Evolutionary conservation across 2,797 vertebrate species (phyloP).

Genomic region (Fundulus diaphanus): DNA sequence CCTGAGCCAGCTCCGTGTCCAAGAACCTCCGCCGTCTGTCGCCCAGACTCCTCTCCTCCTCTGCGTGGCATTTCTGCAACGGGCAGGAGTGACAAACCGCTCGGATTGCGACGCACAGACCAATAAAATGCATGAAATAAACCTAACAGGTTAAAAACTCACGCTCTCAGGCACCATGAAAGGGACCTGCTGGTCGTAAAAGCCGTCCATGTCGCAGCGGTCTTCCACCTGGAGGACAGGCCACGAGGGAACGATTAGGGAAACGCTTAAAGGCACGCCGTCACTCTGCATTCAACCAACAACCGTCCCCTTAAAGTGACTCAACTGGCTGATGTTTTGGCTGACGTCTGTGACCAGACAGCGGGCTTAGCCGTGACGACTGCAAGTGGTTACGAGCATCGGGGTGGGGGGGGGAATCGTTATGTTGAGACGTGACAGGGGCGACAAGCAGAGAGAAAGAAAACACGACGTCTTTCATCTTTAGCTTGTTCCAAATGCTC

Average conservation of each 20-base stretch:
- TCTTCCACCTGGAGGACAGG: constrained; percentile 49
- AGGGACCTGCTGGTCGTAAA: constrained; percentile 96
- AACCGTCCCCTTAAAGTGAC: not conserved
- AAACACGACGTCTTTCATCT: constrained; percentile 14
- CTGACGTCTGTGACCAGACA: constrained; percentile 6
- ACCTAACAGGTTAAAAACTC: constrained; percentile 66
- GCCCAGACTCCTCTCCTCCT: constrained; percentile 77
- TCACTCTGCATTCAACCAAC: not conserved
- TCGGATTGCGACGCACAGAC: not conserved
- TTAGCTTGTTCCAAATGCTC: not conserved
- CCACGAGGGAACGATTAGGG: not conserved
- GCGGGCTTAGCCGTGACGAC: constrained; percentile 8
- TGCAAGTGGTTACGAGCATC: constrained; percentile 1
- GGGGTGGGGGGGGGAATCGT: not conserved
- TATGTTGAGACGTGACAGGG: not conserved
- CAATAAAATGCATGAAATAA: not conserved
- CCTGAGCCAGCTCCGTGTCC: constrained; percentile 91
- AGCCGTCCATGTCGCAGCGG: constrained; percentile 87
- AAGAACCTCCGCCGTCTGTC: constrained; percentile 92
- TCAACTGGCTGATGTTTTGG: not conserved
- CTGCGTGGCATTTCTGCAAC: constrained; percentile 75
- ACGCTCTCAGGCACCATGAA: constrained; percentile 86
- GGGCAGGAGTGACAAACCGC: not conserved
- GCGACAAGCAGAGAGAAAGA: constrained; percentile 23
- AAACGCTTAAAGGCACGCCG: not conserved